Percentiles rank a stretch among this genome's conserved stretches.
Evolutionary conservation across 2,797 vertebrate species (phyloP).

Genomic region (Rhinichthys osculus): DNA sequence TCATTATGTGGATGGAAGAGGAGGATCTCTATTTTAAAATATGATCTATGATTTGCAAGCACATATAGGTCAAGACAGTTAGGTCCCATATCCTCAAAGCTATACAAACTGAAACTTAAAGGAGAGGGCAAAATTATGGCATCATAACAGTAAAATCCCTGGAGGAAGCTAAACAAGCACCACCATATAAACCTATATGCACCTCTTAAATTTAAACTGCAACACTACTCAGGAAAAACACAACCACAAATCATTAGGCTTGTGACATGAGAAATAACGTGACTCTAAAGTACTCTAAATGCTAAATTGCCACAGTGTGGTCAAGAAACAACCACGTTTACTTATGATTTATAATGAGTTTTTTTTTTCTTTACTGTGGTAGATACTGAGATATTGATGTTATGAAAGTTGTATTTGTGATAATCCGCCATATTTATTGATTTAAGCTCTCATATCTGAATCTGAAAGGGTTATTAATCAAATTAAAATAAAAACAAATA

Average conservation of each 20-base stretch:
- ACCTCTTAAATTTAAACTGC: conserved; percentile 1
- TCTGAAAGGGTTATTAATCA: not conserved
- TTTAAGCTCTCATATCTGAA: not conserved
- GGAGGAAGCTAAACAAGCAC: conserved; percentile 15
- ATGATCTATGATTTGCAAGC: not conserved
- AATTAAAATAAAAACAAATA: not conserved
- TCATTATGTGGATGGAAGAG: not conserved
- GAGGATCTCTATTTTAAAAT: conserved; percentile 1
- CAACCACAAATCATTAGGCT: conserved; percentile 6
- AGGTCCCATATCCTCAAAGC: conserved; percentile 22
- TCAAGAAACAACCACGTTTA: not conserved
- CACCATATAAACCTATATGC: not conserved
- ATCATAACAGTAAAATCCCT: not conserved
- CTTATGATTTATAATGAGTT: not conserved
- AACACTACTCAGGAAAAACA: not conserved
- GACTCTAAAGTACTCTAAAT: not conserved
- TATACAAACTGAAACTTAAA: not conserved
- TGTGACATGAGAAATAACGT: not conserved
- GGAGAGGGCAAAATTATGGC: conserved; percentile 6
- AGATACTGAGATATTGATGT: not conserved
- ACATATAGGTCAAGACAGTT: conserved; percentile 4
- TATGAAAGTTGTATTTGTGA: not conserved
- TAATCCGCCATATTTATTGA: not conserved
- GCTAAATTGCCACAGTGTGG: not conserved
- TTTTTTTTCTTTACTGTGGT: not conserved